Percentiles rank a stretch among this genome's conserved stretches.
Evolutionary conservation across 2,113 vertebrate genomes (phyloP).

Genomic region (Oryzias melastigma): DNA sequence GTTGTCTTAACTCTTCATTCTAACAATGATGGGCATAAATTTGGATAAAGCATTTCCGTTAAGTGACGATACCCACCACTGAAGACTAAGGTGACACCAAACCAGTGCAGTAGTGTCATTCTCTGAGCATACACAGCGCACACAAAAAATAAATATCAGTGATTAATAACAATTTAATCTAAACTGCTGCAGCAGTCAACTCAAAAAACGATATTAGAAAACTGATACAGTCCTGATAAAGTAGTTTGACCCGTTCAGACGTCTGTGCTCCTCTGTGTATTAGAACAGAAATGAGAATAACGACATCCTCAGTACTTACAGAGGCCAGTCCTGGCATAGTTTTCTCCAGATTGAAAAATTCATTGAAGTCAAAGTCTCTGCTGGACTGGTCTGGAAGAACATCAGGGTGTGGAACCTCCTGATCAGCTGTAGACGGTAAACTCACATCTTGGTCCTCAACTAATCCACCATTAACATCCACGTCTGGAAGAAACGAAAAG

Average conservation of each 20-base stretch:
- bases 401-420: conserved; percentile 89
- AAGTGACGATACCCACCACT: conserved; percentile 35
- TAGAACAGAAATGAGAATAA: background rate
- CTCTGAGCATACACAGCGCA: too few species aligned
- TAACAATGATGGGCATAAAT: conserved; percentile 74
- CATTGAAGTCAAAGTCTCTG: conserved; percentile 98
- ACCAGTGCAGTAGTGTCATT: background rate
- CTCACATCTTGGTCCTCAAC: conserved; percentile 79
- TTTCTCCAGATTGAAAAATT: conserved; percentile 98
- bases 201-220: too few species aligned
- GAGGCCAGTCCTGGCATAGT: conserved; percentile 94
- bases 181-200: too few species aligned
- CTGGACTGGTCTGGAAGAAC: conserved; percentile 84
- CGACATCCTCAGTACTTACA: conserved; percentile 80
- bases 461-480: conserved; percentile 91
- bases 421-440: conserved; percentile 83
- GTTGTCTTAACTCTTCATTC: background rate
- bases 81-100: conserved; percentile 18
- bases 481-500: conserved; percentile 29
- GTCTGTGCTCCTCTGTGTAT: conserved; percentile 1
- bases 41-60: conserved; percentile 35
- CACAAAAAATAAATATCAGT: too few species aligned
- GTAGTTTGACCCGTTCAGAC: conserved; percentile 7
- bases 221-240: background rate
- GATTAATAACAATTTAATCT: too few species aligned